Evolutionary conservation across 2,888 invertebrate genomes (phyloP), one percentile per base, ranked within the genome.

Genomic region (Drosophila merina): DNA sequence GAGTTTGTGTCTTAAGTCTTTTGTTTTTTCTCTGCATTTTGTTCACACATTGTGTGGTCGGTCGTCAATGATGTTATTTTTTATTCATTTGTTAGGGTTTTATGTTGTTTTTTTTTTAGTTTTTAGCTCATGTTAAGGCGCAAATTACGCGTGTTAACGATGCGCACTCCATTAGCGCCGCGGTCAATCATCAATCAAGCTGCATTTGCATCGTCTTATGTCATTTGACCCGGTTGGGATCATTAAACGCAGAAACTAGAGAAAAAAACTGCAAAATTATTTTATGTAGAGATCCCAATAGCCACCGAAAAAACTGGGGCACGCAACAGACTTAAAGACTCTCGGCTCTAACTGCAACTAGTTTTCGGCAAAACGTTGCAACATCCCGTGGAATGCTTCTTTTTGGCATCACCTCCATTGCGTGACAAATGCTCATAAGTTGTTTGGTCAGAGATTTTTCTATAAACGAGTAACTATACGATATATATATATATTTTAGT

Each of bases 361-460:
- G 64, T 64, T 64, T 64, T n/a, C 36, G 10, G 20, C 1, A 28
- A 28, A 28, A 14, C 1, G 62, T 63, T 63, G 64, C 63, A 63
- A 63, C 63, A 64, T 47, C 36, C 14, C 45, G 12, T 28, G 64
- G 64, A 64, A 64, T 64, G 64, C 64, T 64, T 64, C 64, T 64
- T 33, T 54, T 26, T 55, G 12, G 20, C 40, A 20, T 57, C 52
- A 64, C 28, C 60, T 12, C 28, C 28, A 28, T 77, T 68, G 52
- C 82, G 78, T 86, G 86, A 83, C 84, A 82, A 86, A 83, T 77
- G 75, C 72, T 54, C 72, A 58, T 80, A 74, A 80, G 82, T 51
- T 38, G 36, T 44, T 31, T 49, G 55, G 49, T 33, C 51, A 45
- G 49, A 47, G 59, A 26, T 51, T 38, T 51, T 40, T 45, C 54